Conservation (phyloP, 1,140 invertebrate species). For the Thalassaphorura encarpata region DNA sequence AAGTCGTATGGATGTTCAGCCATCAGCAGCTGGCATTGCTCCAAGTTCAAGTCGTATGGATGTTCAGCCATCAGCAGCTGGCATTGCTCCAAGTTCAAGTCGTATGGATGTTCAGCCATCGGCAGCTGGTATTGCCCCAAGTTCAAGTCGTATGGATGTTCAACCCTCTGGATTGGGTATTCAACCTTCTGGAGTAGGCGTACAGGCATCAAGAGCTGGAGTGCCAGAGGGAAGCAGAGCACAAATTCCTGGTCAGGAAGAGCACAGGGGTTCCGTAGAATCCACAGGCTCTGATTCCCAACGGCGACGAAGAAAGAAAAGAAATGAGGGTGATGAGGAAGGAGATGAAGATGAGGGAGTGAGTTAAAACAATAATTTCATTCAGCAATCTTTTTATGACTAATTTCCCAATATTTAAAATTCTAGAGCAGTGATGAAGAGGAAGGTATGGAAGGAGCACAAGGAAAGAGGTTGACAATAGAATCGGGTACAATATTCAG, state of each 20-base stretch:
- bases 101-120: too few species aligned
- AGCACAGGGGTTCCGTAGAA: not conserved
- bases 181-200: too few species aligned
- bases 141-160: too few species aligned
- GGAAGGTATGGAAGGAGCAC: not conserved
- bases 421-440: not conserved
- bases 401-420: not conserved
- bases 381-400: not conserved
- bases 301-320: not conserved
- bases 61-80: too few species aligned
- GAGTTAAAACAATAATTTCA: not conserved
- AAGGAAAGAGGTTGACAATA: not conserved
- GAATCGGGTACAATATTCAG: not conserved
- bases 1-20: too few species aligned
- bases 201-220: too few species aligned
- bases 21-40: too few species aligned
- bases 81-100: too few species aligned
- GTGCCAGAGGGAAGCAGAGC: too few species aligned
- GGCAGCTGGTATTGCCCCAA: too few species aligned
- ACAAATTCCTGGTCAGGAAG: not conserved
- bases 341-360: slow-evolving; percentile 5
- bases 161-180: too few species aligned
- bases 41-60: too few species aligned
- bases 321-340: not conserved
- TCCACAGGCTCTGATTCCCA: not conserved